These are phyloP conservation scores for Macaria liturata DNA, from an alignment of 2,888 invertebrate species.

Conservation along the genomic window DNA sequence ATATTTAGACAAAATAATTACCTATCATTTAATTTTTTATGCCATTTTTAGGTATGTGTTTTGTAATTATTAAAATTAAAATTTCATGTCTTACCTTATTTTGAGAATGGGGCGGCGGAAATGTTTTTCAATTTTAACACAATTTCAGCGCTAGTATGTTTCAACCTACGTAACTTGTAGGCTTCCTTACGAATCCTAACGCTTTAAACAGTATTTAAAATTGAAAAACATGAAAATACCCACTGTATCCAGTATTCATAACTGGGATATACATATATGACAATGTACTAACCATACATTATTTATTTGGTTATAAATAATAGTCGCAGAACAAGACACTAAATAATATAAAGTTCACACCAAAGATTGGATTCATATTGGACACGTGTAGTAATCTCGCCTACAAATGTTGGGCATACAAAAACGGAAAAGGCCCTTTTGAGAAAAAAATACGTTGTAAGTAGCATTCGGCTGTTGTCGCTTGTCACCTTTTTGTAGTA, in stretches of 20 bases:
- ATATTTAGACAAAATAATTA: background rate
- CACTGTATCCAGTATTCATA: slow-evolving; percentile 2
- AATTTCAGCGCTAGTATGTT: slow-evolving; percentile 5
- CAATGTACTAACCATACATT: slow-evolving; percentile 60
- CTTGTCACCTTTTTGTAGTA: slow-evolving; percentile 66
- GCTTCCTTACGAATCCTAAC: too few relatives aligned
- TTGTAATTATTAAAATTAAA: background rate
- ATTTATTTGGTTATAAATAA: slow-evolving; percentile 72
- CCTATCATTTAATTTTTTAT: background rate
- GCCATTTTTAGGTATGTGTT: background rate
- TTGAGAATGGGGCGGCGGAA: slow-evolving; percentile 49
- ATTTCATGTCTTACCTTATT: slow-evolving; percentile 21
- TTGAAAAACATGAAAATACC: too few relatives aligned
- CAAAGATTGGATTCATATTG: slow-evolving; percentile 76
- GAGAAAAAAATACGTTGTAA: slow-evolving; percentile 58
- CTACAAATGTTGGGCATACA: slow-evolving; percentile 58
- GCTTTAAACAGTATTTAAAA: too few relatives aligned
- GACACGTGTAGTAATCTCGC: slow-evolving; percentile 50
- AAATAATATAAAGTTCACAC: slow-evolving; percentile 60
- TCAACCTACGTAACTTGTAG: too few relatives aligned
- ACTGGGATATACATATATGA: slow-evolving; percentile 2
- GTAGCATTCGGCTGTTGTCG: slow-evolving; percentile 51
- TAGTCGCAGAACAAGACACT: slow-evolving; percentile 69
- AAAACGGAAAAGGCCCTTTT: slow-evolving; percentile 44
- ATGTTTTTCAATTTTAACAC: slow-evolving; percentile 59